A percentile compares a stretch with the other conserved stretches of the same genome.
phyloP scores from a whole-genome alignment of 1,140 invertebrate genomes.

The Leptopilina clavipes region DNA sequence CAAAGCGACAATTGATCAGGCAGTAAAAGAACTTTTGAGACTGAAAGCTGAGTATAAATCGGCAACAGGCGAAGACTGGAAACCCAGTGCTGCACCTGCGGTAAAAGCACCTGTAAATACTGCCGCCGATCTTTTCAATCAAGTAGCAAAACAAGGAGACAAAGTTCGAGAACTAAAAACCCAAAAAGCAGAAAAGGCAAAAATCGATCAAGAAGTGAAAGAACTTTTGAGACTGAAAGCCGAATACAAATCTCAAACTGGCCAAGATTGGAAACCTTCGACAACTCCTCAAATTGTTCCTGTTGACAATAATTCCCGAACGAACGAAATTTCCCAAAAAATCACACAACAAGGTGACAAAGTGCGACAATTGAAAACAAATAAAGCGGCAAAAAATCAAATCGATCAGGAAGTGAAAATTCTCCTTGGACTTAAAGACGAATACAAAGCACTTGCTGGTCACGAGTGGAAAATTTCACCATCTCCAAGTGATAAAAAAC shows the following conservation, averaged over 20 bases:
- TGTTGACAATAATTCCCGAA: conserved; percentile 16
- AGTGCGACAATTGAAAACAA: conserved; percentile 82
- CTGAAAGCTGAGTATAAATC: conserved; percentile 82
- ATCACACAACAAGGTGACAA: conserved; percentile 81
- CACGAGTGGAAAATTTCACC: conserved; percentile 79
- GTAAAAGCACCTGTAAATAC: background rate
- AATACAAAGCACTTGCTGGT: conserved; percentile 81
- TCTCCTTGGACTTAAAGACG: conserved; percentile 81
- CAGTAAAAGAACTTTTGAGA: conserved; percentile 78
- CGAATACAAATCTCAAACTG: conserved; percentile 85
- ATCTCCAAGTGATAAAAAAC: conserved; percentile 10
- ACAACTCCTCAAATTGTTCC: background rate
- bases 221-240: conserved; percentile 84
- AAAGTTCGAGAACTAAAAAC: conserved; percentile 72
- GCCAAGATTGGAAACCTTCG: conserved; percentile 55
- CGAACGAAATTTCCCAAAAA: conserved; percentile 46
- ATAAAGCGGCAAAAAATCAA: conserved; percentile 70
- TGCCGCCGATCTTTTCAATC: conserved; percentile 45
- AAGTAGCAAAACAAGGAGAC: conserved; percentile 57
- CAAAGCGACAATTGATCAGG: conserved; percentile 76
- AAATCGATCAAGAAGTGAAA: conserved; percentile 57
- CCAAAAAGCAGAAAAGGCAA: conserved; percentile 67
- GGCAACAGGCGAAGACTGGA: conserved; percentile 80
- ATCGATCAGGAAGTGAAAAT: conserved; percentile 81
- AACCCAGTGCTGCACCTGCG: conserved; percentile 62